Percentiles rank a stretch among this genome's conserved stretches.
Conservation (phyloP, 2,113 vertebrate genomes). For the Spheniscus mendiculus region DNA sequence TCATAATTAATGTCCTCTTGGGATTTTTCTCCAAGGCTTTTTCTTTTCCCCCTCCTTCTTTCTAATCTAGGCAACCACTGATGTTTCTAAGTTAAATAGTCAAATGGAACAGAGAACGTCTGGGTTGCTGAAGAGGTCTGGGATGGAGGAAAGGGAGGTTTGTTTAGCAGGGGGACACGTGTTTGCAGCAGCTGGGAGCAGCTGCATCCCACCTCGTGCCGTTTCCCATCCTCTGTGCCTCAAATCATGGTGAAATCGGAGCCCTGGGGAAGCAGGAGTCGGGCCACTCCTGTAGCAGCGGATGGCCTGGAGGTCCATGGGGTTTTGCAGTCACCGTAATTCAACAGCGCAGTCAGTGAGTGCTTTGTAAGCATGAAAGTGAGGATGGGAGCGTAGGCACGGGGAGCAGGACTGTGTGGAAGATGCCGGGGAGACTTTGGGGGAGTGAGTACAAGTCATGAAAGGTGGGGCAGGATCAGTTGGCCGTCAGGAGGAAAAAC, state of each 20-base stretch:
- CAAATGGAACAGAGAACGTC: background rate
- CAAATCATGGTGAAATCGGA: conserved; percentile 11
- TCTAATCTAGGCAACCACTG: background rate
- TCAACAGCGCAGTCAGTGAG: background rate
- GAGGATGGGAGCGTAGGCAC: background rate
- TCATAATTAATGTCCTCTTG: background rate
- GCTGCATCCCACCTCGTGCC: conserved; percentile 28
- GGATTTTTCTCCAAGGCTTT: background rate
- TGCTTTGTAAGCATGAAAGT: background rate
- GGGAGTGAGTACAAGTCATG: background rate
- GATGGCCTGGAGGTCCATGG: background rate
- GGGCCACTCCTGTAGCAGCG: background rate
- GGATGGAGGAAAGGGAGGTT: background rate
- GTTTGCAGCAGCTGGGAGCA: conserved; percentile 64
- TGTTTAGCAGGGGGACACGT: background rate
- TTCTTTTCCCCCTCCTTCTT: background rate
- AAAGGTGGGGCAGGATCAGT: background rate
- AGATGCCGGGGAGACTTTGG: too few relatives aligned
- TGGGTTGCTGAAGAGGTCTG: background rate
- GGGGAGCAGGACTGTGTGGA: background rate
- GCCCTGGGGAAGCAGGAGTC: background rate
- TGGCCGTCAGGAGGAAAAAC: background rate
- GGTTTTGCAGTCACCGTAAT: background rate
- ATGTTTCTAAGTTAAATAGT: background rate
- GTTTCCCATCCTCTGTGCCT: background rate